These are phyloP conservation scores for Macrotus californicus DNA, from an alignment of 2,113 vertebrate genomes.

Conservation along the genomic window DNA sequence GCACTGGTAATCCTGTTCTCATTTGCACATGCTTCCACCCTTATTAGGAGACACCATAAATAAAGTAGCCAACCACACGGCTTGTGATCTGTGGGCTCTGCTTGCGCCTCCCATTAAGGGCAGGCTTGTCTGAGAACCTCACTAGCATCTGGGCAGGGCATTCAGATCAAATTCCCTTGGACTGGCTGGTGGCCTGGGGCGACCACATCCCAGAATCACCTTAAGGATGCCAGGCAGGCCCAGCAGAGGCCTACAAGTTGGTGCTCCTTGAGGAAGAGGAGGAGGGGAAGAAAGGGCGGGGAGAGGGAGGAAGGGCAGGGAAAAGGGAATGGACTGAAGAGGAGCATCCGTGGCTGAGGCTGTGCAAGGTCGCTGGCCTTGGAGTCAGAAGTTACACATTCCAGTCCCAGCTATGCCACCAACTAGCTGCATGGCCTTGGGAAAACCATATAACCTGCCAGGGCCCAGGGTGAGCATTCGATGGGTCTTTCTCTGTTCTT, in stretches of 20 bases:
- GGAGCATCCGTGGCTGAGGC: fast-evolving
- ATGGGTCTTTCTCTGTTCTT: background rate
- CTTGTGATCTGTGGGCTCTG: background rate
- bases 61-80: background rate
- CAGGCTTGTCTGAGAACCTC: background rate
- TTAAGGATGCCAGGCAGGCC: background rate
- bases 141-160: background rate
- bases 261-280: background rate
- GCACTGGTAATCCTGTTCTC: background rate
- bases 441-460: background rate
- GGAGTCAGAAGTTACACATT: background rate
- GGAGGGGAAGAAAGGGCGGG: fast-evolving
- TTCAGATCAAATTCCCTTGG: background rate
- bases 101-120: background rate
- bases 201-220: background rate
- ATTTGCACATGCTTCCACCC: background rate
- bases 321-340: fast-evolving
- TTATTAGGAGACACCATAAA: background rate
- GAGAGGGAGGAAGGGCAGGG: too few species aligned
- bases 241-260: background rate
- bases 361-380: background rate
- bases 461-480: background rate
- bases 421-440: background rate
- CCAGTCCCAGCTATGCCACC: background rate
- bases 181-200: background rate